phyloP scores from a whole-genome alignment of 2,113 vertebrate species.

The Myocastor coypus region DNA sequence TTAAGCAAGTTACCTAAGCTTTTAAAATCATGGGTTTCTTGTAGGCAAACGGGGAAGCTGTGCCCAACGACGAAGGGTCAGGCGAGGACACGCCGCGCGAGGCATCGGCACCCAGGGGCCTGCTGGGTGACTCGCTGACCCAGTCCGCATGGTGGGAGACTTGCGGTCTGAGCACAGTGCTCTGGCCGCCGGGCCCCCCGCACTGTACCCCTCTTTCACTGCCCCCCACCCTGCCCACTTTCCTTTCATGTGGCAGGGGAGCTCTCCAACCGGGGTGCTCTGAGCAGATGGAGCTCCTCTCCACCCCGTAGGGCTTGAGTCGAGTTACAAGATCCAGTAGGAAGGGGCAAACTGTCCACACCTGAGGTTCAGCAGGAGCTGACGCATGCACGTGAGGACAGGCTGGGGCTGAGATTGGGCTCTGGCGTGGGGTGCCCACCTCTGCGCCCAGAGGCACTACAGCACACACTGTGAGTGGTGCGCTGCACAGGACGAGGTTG shows the following conservation, averaged over 20 bases:
- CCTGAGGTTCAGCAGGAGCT: neutral
- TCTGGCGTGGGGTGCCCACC: neutral
- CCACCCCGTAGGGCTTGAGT: neutral
- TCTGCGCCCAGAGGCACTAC: neutral
- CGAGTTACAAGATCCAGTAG: neutral
- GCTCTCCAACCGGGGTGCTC: neutral
- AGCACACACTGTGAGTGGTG: neutral
- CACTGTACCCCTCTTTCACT: neutral
- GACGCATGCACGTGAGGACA: neutral
- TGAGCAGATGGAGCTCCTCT: neutral
- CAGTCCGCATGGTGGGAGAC: neutral
- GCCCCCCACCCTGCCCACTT: neutral
- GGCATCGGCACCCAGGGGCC: neutral
- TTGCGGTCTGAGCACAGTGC: conserved; percentile 6
- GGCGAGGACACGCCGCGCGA: conserved; percentile 35
- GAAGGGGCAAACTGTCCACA: neutral
- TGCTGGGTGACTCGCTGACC: neutral
- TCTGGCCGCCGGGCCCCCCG: too few relatives aligned
- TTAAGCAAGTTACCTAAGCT: conserved; percentile 6
- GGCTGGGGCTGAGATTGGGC: neutral
- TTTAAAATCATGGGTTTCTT: conserved; percentile 24
- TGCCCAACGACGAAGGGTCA: conserved; percentile 15
- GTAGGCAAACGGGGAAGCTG: neutral
- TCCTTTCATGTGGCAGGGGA: neutral
- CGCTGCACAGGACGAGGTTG: neutral